Evolutionary conservation across 2,888 invertebrate species (phyloP), one percentile per base, ranked within the genome.

Genomic region (Cotesia congregata): DNA sequence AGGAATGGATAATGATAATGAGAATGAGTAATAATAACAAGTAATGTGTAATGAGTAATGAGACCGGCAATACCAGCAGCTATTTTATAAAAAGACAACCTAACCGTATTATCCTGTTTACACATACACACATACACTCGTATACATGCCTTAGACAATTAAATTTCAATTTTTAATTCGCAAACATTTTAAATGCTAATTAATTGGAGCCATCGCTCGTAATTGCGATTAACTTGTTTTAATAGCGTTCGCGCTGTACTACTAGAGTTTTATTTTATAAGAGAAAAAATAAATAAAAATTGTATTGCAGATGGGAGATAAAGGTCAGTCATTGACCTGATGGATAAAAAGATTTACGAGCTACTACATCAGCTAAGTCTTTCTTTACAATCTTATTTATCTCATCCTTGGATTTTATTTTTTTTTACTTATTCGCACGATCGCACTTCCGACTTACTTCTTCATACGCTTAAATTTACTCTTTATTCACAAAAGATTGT

Each of bases 341-440:
- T 67, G 65, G 41, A 67, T 67, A 59, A 60, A 30, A n/a, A 64
- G 59, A 73, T 73, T 64, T 59, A 65, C 65, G 50, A 59, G 65
- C 12, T 30, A 65, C 50, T 50, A 50, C 72, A 73, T 20, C 60
- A 67, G 60, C 20, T 41, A 6, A 65, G 67, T 40, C 72, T 62
- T 3, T 30, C 64, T 71, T 39, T 20, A 39, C 67, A 67, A 73
- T 73, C 67, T 73, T 59, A 61, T 39, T 30, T 67, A 50, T 59
- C 61, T 50, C 6, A 12, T 65, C 15, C 20, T 30, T 67, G n/a
- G 17, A 30, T 38, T 70, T 40, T 65, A 6, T 65, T 7, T 15
- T 50, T 73, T 59, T 15, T 61, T 67, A 61, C 67, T 72, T 67
- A 39, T 59, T 73, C 59, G 73, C 73, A 67, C 65, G 59, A 73